Evolutionary conservation across 2,113 vertebrate genomes (phyloP), one percentile per base, ranked within the genome.

Genomic region (Onychorhynchus coronatus): DNA sequence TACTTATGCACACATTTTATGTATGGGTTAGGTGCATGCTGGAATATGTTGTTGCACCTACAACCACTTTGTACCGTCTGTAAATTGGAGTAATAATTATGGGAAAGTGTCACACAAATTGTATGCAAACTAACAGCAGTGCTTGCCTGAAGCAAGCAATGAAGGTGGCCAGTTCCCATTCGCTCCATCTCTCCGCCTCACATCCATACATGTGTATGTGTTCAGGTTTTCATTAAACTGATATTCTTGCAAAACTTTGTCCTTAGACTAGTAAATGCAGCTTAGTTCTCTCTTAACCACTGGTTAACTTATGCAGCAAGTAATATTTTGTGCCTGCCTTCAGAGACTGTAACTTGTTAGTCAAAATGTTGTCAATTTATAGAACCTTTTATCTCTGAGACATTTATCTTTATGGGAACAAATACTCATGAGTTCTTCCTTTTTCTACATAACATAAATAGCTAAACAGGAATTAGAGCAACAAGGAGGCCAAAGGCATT

Each of bases 11-110:
- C 56, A 46, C 4, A 33, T 31, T 85, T 73, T 70, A 31, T 53
- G 17, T 31, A 58, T 3, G 75, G 19, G 47, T 61, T 76, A 58
- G 19, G 13, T 30, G 78, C 0, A 0, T n/a, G 7, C 35, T 71
- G 22, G 56, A 78, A 49, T 55, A 50, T 44, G 12, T 53, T 62
- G 24, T 9, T 74, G 18, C 59, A 62, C 17, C 25, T 83, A 44
- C 14, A 81, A 12, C 24, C 24, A 3, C 39, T 84, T 46, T 50
- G 47, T 59, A 56, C 39, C 16, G 59, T 70, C 37, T 52, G 31
- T 42, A 80, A 68, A 82, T 1, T 49, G 6, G 28, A 86, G 21
- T 41, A 14, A 8, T 53, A 53, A 24, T 61, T 77, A 19, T 12
- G 14, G 15, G 42, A 35, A 30, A 4, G 49, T 7, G 21, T 49